Conservation (phyloP, 2,113 vertebrate species). For the Pardalotus punctatus region DNA sequence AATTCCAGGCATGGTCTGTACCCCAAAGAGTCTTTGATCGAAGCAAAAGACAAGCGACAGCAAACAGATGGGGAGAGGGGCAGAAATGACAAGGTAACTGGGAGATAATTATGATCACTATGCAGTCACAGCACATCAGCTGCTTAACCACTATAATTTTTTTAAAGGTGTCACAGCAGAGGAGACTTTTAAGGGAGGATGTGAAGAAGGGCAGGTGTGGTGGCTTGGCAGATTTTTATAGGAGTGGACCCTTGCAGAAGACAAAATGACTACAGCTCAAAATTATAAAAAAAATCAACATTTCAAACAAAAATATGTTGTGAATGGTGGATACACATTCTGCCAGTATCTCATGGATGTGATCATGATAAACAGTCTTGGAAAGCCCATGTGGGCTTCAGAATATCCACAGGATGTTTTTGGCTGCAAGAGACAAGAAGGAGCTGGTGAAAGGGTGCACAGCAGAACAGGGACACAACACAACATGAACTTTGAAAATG, state of each 20-base stretch:
- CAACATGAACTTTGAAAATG: background rate
- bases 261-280: background rate
- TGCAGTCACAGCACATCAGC: slow-evolving; percentile 58
- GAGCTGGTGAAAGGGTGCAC: background rate
- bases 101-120: slow-evolving; percentile 56
- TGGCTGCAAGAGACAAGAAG: background rate
- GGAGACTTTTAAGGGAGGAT: slow-evolving; percentile 43
- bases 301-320: background rate
- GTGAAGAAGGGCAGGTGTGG: background rate
- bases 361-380: background rate
- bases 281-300: background rate
- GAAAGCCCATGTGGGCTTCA: background rate
- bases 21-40: slow-evolving; percentile 25
- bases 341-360: background rate
- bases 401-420: background rate
- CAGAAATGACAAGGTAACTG: slow-evolving; percentile 59
- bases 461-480: background rate
- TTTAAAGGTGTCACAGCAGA: slow-evolving; percentile 58
- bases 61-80: slow-evolving; percentile 62
- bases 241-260: background rate
- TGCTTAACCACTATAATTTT: slow-evolving; percentile 43
- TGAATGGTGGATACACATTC: background rate
- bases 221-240: background rate
- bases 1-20: background rate
- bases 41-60: slow-evolving; percentile 25